Evolutionary conservation across 2,797 vertebrate species (phyloP).

Genomic region (Adelosebastes latens): DNA sequence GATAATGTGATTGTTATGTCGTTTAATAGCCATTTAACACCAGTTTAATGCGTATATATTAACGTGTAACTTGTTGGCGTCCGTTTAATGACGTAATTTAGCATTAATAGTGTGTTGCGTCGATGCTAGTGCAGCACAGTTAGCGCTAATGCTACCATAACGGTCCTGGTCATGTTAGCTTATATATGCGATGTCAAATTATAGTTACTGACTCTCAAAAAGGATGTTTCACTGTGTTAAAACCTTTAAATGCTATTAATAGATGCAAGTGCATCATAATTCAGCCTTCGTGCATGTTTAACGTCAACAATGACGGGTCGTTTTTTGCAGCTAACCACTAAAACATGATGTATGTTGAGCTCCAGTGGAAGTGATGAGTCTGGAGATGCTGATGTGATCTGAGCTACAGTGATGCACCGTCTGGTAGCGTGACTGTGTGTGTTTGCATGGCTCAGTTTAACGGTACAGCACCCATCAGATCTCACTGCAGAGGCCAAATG

Average conservation of each 20-base stretch:
- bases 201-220: neutral
- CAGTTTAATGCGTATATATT: rapidly evolving
- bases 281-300: neutral
- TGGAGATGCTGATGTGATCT: neutral
- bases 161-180: neutral
- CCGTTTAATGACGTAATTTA: neutral
- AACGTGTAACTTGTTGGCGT: rapidly evolving
- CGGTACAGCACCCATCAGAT: slow-evolving; percentile 25
- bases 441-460: slow-evolving; percentile 29
- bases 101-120: neutral
- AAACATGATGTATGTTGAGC: neutral
- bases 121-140: neutral
- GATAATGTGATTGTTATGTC: neutral
- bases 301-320: slow-evolving; percentile 22
- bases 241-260: neutral
- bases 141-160: neutral
- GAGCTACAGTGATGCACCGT: slow-evolving; percentile 19
- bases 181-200: neutral
- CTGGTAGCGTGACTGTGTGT: slow-evolving; percentile 5
- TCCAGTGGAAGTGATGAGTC: neutral
- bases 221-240: neutral
- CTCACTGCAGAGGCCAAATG: slow-evolving; percentile 68
- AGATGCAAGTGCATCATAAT: neutral
- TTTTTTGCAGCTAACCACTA: neutral
- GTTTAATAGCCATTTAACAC: neutral